These are phyloP conservation scores for Smutsia temminckii DNA, from an alignment of 2,797 vertebrate genomes.

Conservation along the genomic window DNA sequence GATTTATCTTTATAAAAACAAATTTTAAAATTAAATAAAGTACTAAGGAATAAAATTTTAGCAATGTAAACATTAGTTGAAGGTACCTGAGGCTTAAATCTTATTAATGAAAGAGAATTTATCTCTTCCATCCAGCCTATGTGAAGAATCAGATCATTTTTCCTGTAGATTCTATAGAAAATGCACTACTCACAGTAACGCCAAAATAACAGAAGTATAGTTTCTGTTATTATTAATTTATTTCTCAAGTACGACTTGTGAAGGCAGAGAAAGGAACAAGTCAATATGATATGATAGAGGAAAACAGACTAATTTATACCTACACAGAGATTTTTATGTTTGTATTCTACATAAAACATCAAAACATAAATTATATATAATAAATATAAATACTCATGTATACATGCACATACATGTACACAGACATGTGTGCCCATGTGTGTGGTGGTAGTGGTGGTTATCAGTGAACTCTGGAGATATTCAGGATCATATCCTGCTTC, in stretches of 20 bases:
- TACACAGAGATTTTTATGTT: neutral
- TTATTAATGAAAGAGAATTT: constrained; percentile 26
- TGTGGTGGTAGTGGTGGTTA: neutral
- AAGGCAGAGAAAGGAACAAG: constrained; percentile 27
- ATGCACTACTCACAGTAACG: neutral
- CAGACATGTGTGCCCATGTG: too few relatives aligned
- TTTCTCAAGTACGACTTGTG: constrained; percentile 37
- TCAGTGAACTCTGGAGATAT: neutral
- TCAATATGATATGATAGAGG: constrained; percentile 21
- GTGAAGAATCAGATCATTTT: neutral
- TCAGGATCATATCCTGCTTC: neutral
- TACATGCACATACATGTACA: neutral
- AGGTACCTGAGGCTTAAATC: neutral
- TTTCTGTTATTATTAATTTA: constrained; percentile 11
- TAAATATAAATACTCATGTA: neutral
- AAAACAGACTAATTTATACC: neutral
- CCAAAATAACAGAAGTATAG: neutral
- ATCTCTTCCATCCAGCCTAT: neutral
- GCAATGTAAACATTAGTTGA: neutral
- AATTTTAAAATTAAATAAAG: constrained; percentile 20
- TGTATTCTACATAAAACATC: neutral
- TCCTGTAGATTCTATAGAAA: neutral
- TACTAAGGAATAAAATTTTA: neutral
- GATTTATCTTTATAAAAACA: neutral
- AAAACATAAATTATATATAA: neutral